phyloP scores from a whole-genome alignment of 2,888 invertebrate species.

The Cerceris ruficornis region DNA sequence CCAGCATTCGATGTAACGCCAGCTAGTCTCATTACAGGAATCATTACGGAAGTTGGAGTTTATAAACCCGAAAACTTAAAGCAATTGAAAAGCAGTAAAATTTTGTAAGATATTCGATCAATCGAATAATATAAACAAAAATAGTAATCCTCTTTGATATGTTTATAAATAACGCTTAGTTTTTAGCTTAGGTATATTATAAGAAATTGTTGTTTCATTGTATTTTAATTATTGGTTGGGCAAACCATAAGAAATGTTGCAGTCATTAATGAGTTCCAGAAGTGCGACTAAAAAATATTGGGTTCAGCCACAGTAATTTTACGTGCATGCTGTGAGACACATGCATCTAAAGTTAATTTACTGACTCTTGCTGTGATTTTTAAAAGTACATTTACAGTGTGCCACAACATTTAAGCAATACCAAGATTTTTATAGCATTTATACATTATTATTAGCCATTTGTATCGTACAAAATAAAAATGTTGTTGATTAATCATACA shows the following conservation, averaged over 20 bases:
- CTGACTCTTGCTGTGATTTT: slow-evolving; percentile 41
- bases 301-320: not conserved
- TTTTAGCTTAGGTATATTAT: slow-evolving; percentile 16
- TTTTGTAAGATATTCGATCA: slow-evolving; percentile 6
- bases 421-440: not conserved
- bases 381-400: slow-evolving; percentile 42
- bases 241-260: no score
- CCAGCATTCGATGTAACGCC: slow-evolving; percentile 99
- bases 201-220: slow-evolving; percentile 3
- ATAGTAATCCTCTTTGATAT: slow-evolving; percentile 13
- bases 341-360: not conserved
- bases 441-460: not conserved
- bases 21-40: slow-evolving; percentile 93
- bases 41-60: slow-evolving; percentile 97
- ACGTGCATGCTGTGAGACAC: not conserved
- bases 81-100: slow-evolving; percentile 39
- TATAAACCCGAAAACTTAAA: slow-evolving; percentile 85
- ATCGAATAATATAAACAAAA: not conserved
- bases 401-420: not conserved
- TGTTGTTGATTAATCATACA: not conserved
- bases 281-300: not conserved
- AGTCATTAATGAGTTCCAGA: no score
- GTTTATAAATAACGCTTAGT: slow-evolving; percentile 32
- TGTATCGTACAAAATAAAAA: not conserved
- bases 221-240: no score